These are phyloP conservation scores for Corythoichthys haematopterus DNA, from an alignment of 2,113 vertebrate genomes.

Conservation along the genomic window DNA sequence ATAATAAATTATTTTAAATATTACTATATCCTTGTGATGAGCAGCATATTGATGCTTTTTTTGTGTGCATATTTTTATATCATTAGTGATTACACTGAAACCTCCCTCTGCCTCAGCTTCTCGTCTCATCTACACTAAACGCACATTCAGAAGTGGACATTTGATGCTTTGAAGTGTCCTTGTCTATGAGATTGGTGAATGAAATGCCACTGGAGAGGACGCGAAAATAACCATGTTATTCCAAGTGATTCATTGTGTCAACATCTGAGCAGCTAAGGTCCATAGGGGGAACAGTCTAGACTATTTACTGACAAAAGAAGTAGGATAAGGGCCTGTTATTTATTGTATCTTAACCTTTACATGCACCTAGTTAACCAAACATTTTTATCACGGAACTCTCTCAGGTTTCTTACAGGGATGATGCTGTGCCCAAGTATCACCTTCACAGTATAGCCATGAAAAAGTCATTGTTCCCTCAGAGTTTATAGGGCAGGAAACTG, in stretches of 20 bases:
- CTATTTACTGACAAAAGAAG: constrained; percentile 69
- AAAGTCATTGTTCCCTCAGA: constrained; percentile 32
- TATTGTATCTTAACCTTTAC: constrained; percentile 61
- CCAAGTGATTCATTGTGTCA: constrained; percentile 68
- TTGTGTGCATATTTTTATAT: too few species aligned
- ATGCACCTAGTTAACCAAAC: constrained; percentile 59
- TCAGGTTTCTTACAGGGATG: constrained; percentile 40
- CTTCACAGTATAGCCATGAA: constrained; percentile 26
- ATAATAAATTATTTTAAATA: too few species aligned
- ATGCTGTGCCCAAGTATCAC: constrained; percentile 31
- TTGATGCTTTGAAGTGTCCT: constrained; percentile 46
- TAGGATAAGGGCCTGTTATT: constrained; percentile 47
- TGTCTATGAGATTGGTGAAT: constrained; percentile 68
- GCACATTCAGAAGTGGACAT: constrained; percentile 37
- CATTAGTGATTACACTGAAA: too few species aligned
- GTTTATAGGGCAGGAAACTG: constrained; percentile 37
- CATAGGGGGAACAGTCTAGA: constrained; percentile 57
- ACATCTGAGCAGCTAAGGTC: constrained; percentile 50
- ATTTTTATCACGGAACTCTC: constrained; percentile 62
- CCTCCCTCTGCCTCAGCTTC: neutral
- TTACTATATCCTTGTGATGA: too few species aligned
- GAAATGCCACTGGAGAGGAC: constrained; percentile 73
- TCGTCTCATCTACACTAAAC: constrained; percentile 25
- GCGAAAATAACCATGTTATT: constrained; percentile 76
- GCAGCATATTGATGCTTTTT: too few species aligned